Evolutionary conservation across 2,888 invertebrate genomes (phyloP).

Genomic region (Agonum fuliginosum): DNA sequence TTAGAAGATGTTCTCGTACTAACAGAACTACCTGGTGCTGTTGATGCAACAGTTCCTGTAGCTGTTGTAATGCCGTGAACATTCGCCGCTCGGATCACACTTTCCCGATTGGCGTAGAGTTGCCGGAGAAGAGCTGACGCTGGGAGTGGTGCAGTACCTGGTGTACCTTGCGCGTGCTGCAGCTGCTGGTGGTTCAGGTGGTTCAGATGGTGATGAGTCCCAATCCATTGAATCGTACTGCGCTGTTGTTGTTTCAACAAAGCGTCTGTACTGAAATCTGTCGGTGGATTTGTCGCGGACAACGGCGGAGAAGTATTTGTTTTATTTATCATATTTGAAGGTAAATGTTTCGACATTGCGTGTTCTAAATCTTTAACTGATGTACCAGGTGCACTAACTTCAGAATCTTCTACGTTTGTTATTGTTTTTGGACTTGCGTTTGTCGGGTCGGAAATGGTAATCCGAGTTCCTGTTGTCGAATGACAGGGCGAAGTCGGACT

Average conservation of each 20-base stretch:
- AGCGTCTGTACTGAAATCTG: slow-evolving; percentile 92
- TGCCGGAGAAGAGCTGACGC: slow-evolving; percentile 93
- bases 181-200: slow-evolving; percentile 78
- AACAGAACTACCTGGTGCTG: slow-evolving; percentile 55
- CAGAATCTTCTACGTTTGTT: slow-evolving; percentile 71
- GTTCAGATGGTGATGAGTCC: slow-evolving; percentile 82
- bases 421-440: slow-evolving; percentile 73
- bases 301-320: slow-evolving; percentile 74
- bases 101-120: slow-evolving; percentile 94
- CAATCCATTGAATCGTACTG: slow-evolving; percentile 95
- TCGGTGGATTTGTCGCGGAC: slow-evolving; percentile 81
- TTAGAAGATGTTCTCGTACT: slow-evolving; percentile 64
- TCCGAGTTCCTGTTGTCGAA: slow-evolving; percentile 76
- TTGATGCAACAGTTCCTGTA: slow-evolving; percentile 55
- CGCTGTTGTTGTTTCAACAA: slow-evolving; percentile 87
- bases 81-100: slow-evolving; percentile 95
- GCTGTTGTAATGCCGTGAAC: slow-evolving; percentile 78
- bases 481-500: slow-evolving; percentile 80
- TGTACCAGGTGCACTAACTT: slow-evolving; percentile 70
- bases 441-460: slow-evolving; percentile 71
- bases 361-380: slow-evolving; percentile 95
- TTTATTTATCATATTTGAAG: slow-evolving; percentile 75
- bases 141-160: slow-evolving; percentile 80
- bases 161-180: slow-evolving; percentile 72
- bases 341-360: slow-evolving; percentile 96